Conservation (phyloP, 2,113 vertebrate genomes). For the Apodemus sylvaticus region DNA sequence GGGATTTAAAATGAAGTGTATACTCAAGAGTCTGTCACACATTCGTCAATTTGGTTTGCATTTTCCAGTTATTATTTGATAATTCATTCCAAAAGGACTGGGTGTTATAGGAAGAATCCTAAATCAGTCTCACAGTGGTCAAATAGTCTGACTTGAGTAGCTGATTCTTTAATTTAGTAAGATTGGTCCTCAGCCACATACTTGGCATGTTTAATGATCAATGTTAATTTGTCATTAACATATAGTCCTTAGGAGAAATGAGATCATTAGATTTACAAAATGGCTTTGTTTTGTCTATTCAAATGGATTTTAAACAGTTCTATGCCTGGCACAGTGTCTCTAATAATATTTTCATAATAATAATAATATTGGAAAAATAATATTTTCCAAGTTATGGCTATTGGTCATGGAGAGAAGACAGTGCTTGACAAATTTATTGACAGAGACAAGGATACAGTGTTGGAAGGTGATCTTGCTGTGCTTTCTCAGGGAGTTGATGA, state of each 20-base stretch:
- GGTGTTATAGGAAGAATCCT: not conserved
- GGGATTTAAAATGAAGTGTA: conserved; percentile 26
- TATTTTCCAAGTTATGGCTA: not conserved
- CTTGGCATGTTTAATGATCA: not conserved
- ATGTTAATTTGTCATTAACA: not conserved
- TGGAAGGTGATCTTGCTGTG: conserved; percentile 17
- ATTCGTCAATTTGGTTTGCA: not conserved
- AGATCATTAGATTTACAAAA: not conserved
- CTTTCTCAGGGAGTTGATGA: not conserved
- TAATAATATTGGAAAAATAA: not conserved
- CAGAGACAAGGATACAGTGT: not conserved
- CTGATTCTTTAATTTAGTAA: not conserved
- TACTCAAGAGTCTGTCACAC: not conserved
- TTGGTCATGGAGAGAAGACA: not conserved
- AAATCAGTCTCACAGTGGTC: not conserved
- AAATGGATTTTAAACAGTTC: conserved; percentile 21
- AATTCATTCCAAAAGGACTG: not conserved
- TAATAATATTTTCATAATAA: not conserved
- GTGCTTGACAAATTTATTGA: not conserved
- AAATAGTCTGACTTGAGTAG: not conserved
- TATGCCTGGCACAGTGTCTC: not conserved
- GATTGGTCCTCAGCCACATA: not conserved
- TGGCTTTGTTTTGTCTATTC: not conserved
- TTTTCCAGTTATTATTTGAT: not conserved
- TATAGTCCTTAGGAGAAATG: not conserved